Percentiles rank a stretch among this genome's conserved stretches.
Evolutionary conservation across 1,140 invertebrate genomes (phyloP).

Genomic region (Cyclargus thomasi): DNA sequence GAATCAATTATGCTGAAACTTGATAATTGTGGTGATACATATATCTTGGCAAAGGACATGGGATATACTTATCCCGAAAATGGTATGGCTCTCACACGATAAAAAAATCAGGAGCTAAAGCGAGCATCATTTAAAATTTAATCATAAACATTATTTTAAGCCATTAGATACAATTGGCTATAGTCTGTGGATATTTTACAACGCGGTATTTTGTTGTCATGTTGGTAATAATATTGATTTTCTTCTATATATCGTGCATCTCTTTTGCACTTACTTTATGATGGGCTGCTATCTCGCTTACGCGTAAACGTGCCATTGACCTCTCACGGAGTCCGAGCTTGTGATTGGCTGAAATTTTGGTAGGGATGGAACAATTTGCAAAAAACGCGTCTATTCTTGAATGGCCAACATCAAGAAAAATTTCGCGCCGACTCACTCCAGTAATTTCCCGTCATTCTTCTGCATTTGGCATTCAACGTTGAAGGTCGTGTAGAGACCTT

Average conservation of each 20-base stretch:
- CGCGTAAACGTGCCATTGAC: constrained; percentile 52
- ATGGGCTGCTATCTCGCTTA: constrained; percentile 34
- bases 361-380: constrained; percentile 43
- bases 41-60: too few relatives aligned
- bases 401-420: constrained; percentile 51
- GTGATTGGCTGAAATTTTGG: constrained; percentile 48
- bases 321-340: constrained; percentile 30
- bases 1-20: too few relatives aligned
- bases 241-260: constrained; percentile 29
- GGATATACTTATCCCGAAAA: too few relatives aligned
- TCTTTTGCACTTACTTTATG: constrained; percentile 27
- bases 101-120: too few relatives aligned
- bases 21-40: too few relatives aligned
- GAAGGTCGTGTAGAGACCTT: constrained; percentile 68
- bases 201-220: constrained; percentile 38
- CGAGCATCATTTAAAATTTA: too few relatives aligned
- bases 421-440: constrained; percentile 67
- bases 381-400: constrained; percentile 54
- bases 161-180: too few relatives aligned
- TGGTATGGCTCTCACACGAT: too few relatives aligned
- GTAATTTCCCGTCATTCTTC: constrained; percentile 62
- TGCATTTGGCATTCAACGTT: constrained; percentile 70
- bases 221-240: constrained; percentile 60
- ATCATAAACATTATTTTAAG: too few relatives aligned
- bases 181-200: constrained; percentile 11